These are phyloP conservation scores for Hydropotes inermis DNA, from an alignment of 2,113 vertebrate genomes.

Conservation along the genomic window DNA sequence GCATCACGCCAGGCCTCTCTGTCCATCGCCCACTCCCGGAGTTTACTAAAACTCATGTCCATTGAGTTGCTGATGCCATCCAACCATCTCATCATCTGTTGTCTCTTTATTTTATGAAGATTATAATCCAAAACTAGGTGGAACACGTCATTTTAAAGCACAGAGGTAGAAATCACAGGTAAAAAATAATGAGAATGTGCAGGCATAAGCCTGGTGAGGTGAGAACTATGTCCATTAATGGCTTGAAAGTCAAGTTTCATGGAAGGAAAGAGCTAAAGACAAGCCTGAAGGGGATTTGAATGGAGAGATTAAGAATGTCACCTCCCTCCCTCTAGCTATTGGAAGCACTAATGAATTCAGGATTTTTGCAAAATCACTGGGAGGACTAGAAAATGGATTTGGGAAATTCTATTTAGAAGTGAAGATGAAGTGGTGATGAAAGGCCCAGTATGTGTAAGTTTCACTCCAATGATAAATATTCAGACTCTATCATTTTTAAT, in stretches of 20 bases:
- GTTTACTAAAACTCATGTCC: neutral
- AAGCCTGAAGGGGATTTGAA: neutral
- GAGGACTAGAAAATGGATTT: neutral
- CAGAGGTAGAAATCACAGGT: neutral
- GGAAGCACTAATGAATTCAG: neutral
- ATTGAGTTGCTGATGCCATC: neutral
- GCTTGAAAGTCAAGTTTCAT: neutral
- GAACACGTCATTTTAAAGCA: neutral
- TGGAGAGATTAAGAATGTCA: neutral
- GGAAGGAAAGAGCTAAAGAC: neutral
- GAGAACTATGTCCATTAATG: neutral
- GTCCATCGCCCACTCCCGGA: accelerated
- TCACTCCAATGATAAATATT: neutral
- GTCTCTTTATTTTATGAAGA: neutral
- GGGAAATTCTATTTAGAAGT: neutral
- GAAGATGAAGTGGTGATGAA: neutral
- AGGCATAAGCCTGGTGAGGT: neutral
- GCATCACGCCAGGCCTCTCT: neutral
- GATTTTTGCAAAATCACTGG: neutral
- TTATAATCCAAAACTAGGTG: neutral
- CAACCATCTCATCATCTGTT: neutral
- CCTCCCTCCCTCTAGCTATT: neutral
- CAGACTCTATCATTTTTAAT: neutral
- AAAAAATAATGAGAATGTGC: neutral
- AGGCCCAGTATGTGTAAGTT: neutral